These are phyloP conservation scores for Lampris megalopsis DNA, from an alignment of 2,113 vertebrate genomes.

Conservation along the genomic window DNA sequence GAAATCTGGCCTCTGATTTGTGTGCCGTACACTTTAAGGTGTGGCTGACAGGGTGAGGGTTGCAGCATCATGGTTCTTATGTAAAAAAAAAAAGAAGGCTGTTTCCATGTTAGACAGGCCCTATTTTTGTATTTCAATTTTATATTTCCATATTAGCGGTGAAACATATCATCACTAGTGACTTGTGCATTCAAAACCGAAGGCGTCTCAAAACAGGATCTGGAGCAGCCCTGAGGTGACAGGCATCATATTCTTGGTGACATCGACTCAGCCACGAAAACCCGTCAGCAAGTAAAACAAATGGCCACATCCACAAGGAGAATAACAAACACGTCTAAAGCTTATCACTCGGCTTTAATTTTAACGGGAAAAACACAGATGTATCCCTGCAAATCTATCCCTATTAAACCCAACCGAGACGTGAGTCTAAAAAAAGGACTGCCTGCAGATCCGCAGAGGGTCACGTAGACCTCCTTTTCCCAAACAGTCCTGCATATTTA, in stretches of 20 bases:
- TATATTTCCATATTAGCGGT: background rate
- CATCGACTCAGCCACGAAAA: background rate
- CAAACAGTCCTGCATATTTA: slow-evolving; percentile 5
- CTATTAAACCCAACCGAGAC: background rate
- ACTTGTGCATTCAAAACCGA: background rate
- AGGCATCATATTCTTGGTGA: background rate
- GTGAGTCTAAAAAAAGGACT: slow-evolving; percentile 2
- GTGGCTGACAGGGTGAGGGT: background rate
- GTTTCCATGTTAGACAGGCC: too few species aligned
- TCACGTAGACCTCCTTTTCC: slow-evolving; percentile 11
- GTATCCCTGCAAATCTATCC: background rate
- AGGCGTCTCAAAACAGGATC: background rate
- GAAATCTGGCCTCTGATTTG: too few species aligned
- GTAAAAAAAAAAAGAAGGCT: background rate
- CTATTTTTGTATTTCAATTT: background rate
- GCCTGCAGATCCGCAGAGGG: slow-evolving; percentile 15
- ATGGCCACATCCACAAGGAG: background rate
- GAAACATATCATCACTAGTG: background rate
- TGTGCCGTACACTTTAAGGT: too few species aligned
- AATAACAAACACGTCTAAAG: background rate
- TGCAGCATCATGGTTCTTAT: background rate
- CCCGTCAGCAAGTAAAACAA: slow-evolving; percentile 3
- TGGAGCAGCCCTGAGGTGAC: background rate
- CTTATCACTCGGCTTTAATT: background rate
- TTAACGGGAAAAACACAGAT: background rate